A percentile compares a stretch with the other conserved stretches of the same genome.
Evolutionary conservation across 2,113 vertebrate species (phyloP).

Genomic region (Myanophis thanlyinensis): DNA sequence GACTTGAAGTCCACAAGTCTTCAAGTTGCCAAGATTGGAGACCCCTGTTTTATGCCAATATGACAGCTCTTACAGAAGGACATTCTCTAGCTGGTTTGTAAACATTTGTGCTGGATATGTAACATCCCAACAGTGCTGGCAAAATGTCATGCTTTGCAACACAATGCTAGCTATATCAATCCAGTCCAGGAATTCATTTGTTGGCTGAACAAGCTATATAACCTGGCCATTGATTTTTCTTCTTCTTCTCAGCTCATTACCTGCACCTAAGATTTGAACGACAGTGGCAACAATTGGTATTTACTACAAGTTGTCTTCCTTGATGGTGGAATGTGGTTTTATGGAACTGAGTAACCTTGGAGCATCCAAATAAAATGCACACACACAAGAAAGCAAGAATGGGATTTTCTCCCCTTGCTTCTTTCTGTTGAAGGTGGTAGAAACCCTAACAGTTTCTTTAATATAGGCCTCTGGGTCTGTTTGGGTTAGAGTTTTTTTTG

Average conservation of each 20-base stretch:
- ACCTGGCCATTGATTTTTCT: not conserved
- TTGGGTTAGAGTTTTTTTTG: too few relatives aligned
- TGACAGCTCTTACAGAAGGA: not conserved
- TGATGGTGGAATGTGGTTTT: not conserved
- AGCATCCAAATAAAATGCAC: not conserved
- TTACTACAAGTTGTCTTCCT: not conserved
- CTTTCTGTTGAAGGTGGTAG: not conserved
- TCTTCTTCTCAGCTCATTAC: not conserved
- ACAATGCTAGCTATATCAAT: not conserved
- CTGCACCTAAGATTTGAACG: not conserved
- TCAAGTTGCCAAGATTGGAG: too few relatives aligned
- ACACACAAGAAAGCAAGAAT: accelerated
- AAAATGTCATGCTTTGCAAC: not conserved
- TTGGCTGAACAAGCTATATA: not conserved
- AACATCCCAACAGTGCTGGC: not conserved
- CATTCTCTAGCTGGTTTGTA: not conserved
- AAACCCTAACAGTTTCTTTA: conserved; percentile 28
- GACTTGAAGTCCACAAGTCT: too few relatives aligned
- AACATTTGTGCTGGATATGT: conserved; percentile 4
- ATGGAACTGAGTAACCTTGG: not conserved
- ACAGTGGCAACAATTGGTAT: not conserved
- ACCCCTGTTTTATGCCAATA: not conserved
- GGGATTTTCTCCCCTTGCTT: not conserved
- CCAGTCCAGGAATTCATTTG: not conserved
- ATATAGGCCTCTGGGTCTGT: not conserved